Evolutionary conservation across 2,888 invertebrate species (phyloP).

Genomic region (Hirtodrosophila duncani): DNA sequence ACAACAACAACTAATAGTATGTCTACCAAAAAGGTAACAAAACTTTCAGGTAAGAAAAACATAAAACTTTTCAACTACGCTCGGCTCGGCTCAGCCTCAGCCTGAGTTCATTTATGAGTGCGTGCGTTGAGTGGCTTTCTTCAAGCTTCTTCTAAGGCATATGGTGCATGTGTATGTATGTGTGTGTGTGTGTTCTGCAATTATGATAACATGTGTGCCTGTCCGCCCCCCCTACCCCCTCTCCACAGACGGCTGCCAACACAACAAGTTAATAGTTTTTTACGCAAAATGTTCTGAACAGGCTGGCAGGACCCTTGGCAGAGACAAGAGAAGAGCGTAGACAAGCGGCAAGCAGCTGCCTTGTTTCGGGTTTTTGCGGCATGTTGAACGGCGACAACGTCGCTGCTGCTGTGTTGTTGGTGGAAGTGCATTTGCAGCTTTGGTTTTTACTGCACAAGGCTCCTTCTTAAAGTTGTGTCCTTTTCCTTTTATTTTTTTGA

Average conservation of each 20-base stretch:
- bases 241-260: conserved; percentile 23
- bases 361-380: conserved; percentile 46
- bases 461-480: conserved; percentile 13
- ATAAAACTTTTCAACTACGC: conserved; percentile 44
- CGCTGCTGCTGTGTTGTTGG: conserved; percentile 17
- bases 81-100: conserved; percentile 7
- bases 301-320: too few species aligned
- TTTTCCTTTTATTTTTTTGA: neutral
- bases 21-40: conserved; percentile 38
- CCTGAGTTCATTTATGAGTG: conserved; percentile 16
- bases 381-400: conserved; percentile 30
- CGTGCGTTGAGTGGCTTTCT: conserved; percentile 35
- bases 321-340: too few species aligned
- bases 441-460: too few species aligned
- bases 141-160: conserved; percentile 3
- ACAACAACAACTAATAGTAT: conserved; percentile 6
- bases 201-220: conserved; percentile 40
- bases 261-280: conserved; percentile 58
- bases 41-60: conserved; percentile 53
- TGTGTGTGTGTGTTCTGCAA: conserved; percentile 21
- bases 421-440: conserved; percentile 32
- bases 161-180: neutral
- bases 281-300: conserved; percentile 43
- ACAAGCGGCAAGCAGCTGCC: conserved; percentile 52
- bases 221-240: conserved; percentile 5